A percentile compares a stretch with the other conserved stretches of the same genome.
phyloP scores from a whole-genome alignment of 1,140 invertebrate species.

The Psilanteris sp. region DNA sequence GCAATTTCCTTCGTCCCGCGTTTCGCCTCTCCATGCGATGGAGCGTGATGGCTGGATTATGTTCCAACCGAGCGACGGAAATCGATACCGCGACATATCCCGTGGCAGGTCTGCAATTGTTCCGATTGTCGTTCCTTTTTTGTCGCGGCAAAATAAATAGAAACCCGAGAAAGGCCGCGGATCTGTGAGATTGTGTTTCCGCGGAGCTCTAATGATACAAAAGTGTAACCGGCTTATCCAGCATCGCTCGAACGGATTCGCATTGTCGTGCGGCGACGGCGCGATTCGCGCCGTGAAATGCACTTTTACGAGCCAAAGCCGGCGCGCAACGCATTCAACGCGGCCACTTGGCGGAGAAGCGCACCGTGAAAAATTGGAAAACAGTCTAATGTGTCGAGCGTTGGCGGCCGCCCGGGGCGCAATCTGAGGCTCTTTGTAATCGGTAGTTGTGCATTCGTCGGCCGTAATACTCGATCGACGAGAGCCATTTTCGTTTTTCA shows the following conservation, averaged over 20 bases:
- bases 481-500: slow-evolving; percentile 65
- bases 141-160: not conserved
- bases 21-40: slow-evolving; percentile 24
- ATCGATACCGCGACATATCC: slow-evolving; percentile 45
- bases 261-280: not conserved
- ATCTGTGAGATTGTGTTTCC: slow-evolving; percentile 16
- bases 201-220: slow-evolving; percentile 4
- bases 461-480: slow-evolving; percentile 48
- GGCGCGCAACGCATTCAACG: slow-evolving; percentile 22
- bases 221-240: slow-evolving; percentile 16
- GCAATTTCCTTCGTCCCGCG: slow-evolving; percentile 46
- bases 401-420: too few species aligned
- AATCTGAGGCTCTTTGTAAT: slow-evolving; percentile 11
- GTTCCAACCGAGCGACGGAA: slow-evolving; percentile 48
- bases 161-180: slow-evolving; percentile 12
- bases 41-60: slow-evolving; percentile 48
- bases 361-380: slow-evolving; percentile 39
- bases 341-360: slow-evolving; percentile 11
- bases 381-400: slow-evolving; percentile 31
- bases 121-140: slow-evolving; percentile 18
- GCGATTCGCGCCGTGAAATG: slow-evolving; percentile 2
- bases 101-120: slow-evolving; percentile 17
- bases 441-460: slow-evolving; percentile 48
- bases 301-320: slow-evolving; percentile 15
- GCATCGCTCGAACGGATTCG: not conserved